Base-by-base conservation (phyloP, 2,797 vertebrate genomes). In the Cuniculus paca region DNA sequence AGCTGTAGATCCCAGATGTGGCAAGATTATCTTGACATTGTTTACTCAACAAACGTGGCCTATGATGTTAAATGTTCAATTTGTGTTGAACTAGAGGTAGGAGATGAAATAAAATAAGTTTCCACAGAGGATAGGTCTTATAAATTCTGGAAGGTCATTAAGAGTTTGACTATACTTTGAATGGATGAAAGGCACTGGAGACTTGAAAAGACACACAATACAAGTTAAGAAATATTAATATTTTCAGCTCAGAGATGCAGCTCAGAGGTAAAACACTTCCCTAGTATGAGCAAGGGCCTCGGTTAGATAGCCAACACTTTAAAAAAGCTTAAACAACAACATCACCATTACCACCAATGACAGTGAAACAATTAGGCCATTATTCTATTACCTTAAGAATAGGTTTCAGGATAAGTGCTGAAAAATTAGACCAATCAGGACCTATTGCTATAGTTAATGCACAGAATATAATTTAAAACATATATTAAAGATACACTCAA, bases 391-490 rank as follows among this genome's bases (percentile, higher is more conserved):
- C 26, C 17, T 63, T 83, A 79, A 92, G 50, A 83, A 86, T 77
- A 54, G 68, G 52, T 22, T 65, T 6, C 52, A 88, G 58, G 2
- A 89, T 70, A 68, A 60, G 12, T 68, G 7, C 6, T 91, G 63
- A 94, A 58, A 48, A 24, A 87, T 5, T 56, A 84, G 70, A 83
- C 6, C 4, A 88, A 24, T 68, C 39, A 74, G 45, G 22, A 14
- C 45, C 42, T 94, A 8, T 42, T 93, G 12, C 9, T 50, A 31
- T 26, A 90, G 58, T 50, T 74, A 54, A 92, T 61, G 34, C 17
- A 93, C 34, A 83, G 34, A 88, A 79, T 93, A 50, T 86, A n/a
- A 88, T 77, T 80, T 91, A 91, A 93, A 93, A 70, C 10, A 61
- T 52, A 60, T 58, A 61, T 68, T 93, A 34, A 68, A 65, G 26